Evolutionary conservation across 2,888 invertebrate genomes (phyloP), one percentile per base, ranked within the genome.

Genomic region (Chrysolina haemoptera): DNA sequence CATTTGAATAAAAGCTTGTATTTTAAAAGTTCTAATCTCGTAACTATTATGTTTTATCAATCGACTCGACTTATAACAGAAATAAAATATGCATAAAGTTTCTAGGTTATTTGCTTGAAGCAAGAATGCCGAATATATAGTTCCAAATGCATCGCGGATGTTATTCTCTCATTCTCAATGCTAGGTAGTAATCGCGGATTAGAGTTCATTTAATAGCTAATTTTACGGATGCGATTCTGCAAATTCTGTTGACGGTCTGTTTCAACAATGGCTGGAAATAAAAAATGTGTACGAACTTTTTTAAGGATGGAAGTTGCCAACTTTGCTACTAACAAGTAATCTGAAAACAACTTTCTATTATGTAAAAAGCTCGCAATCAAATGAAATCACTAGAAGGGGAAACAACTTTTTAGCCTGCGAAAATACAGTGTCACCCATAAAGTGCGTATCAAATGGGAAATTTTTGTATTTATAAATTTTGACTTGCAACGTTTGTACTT

Each of bases 171-270:
- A 53, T 53, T 53, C 53, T 53, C 20, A 16, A 53, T 16, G 53
- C 53, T 6, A 22, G 20, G 20, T 20, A n/a, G 59, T 59, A 59
- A 59, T 59, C 59, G 14, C 9, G 59, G 27, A 35, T 35, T 59
- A 9, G n/a, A 27, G n/a, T 59, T 59, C 35, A n/a, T 59, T 59
- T 16, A 1, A 59, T 59, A 35, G 59, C 9, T 9, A 14, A 22
- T 59, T 59, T 59, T 35, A 59, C 18, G 27, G 6, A 1, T 6
- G 27, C 35, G 59, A 59, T 59, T 59, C 59, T 27, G 59, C 59
- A 59, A 27, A 9, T 59, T 27, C 59, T 59, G 27, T 59, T 59
- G 8, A 14, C 4, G 12, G 1, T 6, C 14, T 27, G n/a, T 35
- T 59, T 59, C 35, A 14, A 35, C 22, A 35, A 35, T 59, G 20